phyloP scores from a whole-genome alignment of 2,888 invertebrate species.

The Buathra laborator region DNA sequence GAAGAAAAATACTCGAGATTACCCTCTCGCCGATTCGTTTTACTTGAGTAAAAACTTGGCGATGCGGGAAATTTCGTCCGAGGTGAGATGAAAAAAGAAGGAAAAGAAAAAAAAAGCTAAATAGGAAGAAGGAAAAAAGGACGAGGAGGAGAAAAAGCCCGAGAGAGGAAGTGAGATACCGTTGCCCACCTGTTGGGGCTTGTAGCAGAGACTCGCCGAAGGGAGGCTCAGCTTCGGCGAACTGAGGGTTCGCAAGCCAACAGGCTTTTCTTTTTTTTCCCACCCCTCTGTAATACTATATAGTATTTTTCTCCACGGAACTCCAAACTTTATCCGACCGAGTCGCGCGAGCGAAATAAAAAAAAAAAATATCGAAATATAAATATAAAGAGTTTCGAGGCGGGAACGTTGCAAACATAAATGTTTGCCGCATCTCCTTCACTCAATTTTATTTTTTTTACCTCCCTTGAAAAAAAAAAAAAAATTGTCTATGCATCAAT shows the following conservation, averaged over 20 bases:
- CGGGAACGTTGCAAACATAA: conserved; percentile 40
- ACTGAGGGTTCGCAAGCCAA: conserved; percentile 65
- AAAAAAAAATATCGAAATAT: conserved; percentile 56
- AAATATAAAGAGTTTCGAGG: conserved; percentile 56
- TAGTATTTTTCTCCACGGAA: conserved; percentile 56
- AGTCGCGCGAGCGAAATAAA: conserved; percentile 14
- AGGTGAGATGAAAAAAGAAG: conserved; percentile 56
- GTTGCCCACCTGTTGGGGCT: conserved; percentile 68
- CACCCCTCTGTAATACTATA: conserved; percentile 29
- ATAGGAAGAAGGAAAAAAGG: conserved; percentile 35
- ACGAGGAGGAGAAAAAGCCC: conserved; percentile 19
- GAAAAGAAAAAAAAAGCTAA: conserved; percentile 38
- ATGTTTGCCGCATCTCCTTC: conserved; percentile 43
- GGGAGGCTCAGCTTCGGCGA: conserved; percentile 57
- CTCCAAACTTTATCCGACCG: conserved; percentile 65
- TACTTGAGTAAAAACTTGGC: conserved; percentile 62
- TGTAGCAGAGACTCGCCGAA: conserved; percentile 59
- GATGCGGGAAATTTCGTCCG: conserved; percentile 58
- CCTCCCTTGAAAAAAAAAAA: neutral
- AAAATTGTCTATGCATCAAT: too few relatives aligned
- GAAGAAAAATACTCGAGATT: conserved; percentile 50
- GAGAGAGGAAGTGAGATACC: conserved; percentile 62
- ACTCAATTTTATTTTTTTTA: neutral
- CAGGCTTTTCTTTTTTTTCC: conserved; percentile 52
- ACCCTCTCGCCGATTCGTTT: conserved; percentile 57